These are phyloP conservation scores for Dichetophora obliterata DNA, from an alignment of 2,888 invertebrate species.

Conservation along the genomic window DNA sequence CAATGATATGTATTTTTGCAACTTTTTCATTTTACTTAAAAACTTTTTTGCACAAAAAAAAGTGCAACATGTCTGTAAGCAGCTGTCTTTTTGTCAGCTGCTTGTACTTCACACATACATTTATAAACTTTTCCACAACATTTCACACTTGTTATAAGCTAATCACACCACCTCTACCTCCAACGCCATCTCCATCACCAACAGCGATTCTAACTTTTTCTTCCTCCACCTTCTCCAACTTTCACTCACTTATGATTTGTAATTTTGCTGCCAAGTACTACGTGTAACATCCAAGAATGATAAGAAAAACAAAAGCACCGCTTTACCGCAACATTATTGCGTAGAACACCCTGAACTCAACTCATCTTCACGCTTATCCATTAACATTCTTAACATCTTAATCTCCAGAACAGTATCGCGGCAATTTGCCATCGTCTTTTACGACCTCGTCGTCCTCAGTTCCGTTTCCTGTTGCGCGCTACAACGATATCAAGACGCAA, in stretches of 20 bases:
- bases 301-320: no score
- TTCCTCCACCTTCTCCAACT: no score
- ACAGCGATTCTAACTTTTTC: no score
- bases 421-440: slow-evolving; percentile 23
- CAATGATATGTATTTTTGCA: neutral
- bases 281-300: no score
- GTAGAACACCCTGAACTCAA: no score
- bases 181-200: no score
- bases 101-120: slow-evolving; percentile 7
- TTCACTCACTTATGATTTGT: no score
- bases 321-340: no score
- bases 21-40: neutral
- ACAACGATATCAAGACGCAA: no score
- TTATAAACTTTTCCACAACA: slow-evolving; percentile 5
- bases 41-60: neutral
- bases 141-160: neutral
- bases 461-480: neutral
- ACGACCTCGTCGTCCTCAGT: neutral
- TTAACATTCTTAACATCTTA: slow-evolving; percentile 16
- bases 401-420: slow-evolving; percentile 19
- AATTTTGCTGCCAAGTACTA: no score
- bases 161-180: neutral
- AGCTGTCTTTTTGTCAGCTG: slow-evolving; percentile 1
- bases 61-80: neutral
- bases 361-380: no score